A percentile compares a stretch with the other conserved stretches of the same genome.
These are phyloP conservation scores for Pteruthius melanotis DNA, from an alignment of 2,113 vertebrate genomes.

Conservation along the genomic window DNA sequence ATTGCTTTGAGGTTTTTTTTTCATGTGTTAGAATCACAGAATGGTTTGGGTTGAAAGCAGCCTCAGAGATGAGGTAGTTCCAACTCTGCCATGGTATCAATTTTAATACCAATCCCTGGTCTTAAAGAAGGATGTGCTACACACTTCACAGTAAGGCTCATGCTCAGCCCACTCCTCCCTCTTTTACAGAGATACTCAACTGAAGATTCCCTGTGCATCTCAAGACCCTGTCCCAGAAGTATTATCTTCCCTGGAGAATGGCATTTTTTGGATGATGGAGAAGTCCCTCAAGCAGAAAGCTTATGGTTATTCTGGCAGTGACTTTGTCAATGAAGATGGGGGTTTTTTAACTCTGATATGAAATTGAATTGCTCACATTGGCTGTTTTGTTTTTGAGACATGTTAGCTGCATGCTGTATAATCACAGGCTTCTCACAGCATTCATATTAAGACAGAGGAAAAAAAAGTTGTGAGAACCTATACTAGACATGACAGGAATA, in stretches of 20 bases:
- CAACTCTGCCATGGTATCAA: not conserved
- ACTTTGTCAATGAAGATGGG: not conserved
- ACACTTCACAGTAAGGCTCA: not conserved
- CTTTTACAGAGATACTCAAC: not conserved
- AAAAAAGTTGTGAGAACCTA: not conserved
- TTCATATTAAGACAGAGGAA: not conserved
- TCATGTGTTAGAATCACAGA: not conserved
- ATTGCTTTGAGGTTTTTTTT: not conserved
- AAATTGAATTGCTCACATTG: not conserved
- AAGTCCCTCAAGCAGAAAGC: not conserved
- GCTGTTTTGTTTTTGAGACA: not conserved
- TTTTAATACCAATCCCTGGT: not conserved
- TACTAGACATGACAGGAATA: not conserved
- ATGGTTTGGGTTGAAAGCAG: not conserved
- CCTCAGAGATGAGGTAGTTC: not conserved
- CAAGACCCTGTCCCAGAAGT: not conserved
- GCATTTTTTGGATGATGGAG: not conserved
- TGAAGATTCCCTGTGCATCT: not conserved
- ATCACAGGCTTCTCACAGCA: not conserved
- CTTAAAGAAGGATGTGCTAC: not conserved
- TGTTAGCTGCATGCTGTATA: not conserved
- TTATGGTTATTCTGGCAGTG: not conserved
- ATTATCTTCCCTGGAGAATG: not conserved
- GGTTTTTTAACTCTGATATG: not conserved
- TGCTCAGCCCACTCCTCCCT: not conserved